phyloP scores from a whole-genome alignment of 2,113 vertebrate genomes.

The Marmota flaviventris region DNA sequence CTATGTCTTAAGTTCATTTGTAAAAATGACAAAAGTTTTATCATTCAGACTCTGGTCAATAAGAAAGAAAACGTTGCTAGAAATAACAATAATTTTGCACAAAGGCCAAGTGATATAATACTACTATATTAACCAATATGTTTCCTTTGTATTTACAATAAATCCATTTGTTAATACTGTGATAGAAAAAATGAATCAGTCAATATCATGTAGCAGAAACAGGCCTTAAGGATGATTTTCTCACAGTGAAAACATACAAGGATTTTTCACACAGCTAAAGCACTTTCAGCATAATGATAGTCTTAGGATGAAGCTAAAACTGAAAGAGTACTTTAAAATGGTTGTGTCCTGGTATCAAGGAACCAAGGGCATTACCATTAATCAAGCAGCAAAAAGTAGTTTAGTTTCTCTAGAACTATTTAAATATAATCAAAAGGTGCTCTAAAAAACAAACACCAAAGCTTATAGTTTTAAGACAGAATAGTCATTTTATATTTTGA shows the following conservation, averaged over 20 bases:
- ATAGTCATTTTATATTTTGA: slow-evolving; percentile 64
- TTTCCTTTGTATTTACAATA: slow-evolving; percentile 87
- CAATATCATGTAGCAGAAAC: slow-evolving; percentile 82
- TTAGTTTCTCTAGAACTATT: slow-evolving; percentile 50
- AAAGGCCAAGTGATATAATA: slow-evolving; percentile 76
- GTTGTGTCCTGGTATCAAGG: slow-evolving; percentile 41
- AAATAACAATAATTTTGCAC: slow-evolving; percentile 72
- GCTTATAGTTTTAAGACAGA: slow-evolving; percentile 60
- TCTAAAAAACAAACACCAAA: slow-evolving; percentile 46
- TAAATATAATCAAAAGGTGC: slow-evolving; percentile 52
- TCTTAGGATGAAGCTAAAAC: slow-evolving; percentile 57
- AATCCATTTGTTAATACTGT: slow-evolving; percentile 86
- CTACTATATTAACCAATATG: slow-evolving; percentile 65
- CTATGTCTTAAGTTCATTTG: slow-evolving; percentile 57
- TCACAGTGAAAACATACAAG: slow-evolving; percentile 72
- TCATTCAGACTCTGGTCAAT: slow-evolving; percentile 70
- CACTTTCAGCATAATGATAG: slow-evolving; percentile 39
- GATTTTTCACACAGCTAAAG: slow-evolving; percentile 70
- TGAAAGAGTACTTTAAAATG: slow-evolving; percentile 36
- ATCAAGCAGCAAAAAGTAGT: slow-evolving; percentile 55
- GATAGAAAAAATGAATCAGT: slow-evolving; percentile 81
- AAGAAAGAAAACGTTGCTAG: slow-evolving; percentile 71
- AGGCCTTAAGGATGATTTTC: slow-evolving; percentile 77
- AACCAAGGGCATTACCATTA: slow-evolving; percentile 48
- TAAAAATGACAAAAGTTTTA: slow-evolving; percentile 79